These are phyloP conservation scores for Microcebus griseorufus DNA, from an alignment of 2,113 vertebrate genomes.

Conservation along the genomic window DNA sequence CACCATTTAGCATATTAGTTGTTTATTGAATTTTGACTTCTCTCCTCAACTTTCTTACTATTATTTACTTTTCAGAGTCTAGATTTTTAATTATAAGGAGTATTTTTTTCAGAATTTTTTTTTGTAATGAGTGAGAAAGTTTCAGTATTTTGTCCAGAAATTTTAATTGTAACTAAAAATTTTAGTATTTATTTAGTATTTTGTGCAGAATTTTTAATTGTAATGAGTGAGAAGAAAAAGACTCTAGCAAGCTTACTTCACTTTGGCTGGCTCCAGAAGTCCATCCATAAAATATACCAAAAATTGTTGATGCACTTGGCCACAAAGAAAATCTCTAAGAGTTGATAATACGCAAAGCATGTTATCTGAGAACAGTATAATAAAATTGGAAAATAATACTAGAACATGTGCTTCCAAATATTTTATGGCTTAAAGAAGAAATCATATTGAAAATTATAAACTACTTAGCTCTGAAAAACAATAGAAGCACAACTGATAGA, in stretches of 20 bases:
- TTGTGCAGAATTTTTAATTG: background rate
- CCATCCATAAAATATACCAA: background rate
- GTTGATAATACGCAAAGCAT: background rate
- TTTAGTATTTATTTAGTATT: background rate
- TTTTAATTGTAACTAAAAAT: background rate
- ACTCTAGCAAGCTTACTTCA: background rate
- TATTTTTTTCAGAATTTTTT: background rate
- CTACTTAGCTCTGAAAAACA: background rate
- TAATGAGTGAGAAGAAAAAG: background rate
- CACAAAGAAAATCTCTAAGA: background rate
- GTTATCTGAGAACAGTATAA: background rate
- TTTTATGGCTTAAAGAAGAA: background rate
- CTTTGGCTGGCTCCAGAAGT: background rate
- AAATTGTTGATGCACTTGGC: background rate
- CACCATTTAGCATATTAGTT: background rate
- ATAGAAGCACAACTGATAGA: background rate
- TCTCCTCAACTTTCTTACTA: background rate
- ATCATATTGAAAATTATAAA: background rate
- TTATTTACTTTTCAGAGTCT: background rate
- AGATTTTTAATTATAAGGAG: background rate
- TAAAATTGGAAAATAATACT: background rate
- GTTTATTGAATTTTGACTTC: background rate
- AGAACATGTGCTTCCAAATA: background rate
- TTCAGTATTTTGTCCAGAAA: background rate
- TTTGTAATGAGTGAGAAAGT: background rate